Base-by-base conservation (phyloP, 2,888 invertebrate species). In the Ophion slaviceki region DNA sequence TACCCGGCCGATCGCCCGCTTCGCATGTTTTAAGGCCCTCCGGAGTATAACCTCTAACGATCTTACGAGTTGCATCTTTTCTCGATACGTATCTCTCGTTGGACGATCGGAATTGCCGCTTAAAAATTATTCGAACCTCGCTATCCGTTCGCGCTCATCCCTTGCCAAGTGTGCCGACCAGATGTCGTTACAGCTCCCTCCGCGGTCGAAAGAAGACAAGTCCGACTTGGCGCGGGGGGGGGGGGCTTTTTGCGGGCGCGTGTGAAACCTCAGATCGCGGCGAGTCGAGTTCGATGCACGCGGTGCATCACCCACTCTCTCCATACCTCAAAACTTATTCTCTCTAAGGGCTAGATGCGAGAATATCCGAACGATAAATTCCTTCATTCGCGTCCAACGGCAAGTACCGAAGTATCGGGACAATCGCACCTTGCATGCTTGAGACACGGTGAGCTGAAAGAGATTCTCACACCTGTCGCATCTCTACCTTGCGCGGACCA, bases 141-240 rank as follows among this genome's bases (percentile, higher is more conserved):
- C 40, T 17, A 59, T 32, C 32, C 32, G 32, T 32, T 32, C 4
- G 32, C 2, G 32, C 32, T 32, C 32, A 32, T 14, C 72, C 70
- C 45, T 36, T 68, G 62, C 89, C 89, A 89, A 88, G 89, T 89
- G 87, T 82, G 72, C 87, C 74, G 86, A 81, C 85, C 88, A 90
- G 90, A 89, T 90, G 91, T 90, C 90, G 89, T 91, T 90, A 90
- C 83, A 90, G 89, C 89, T 90, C 24, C 20, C 45, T 45, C 45
- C 40, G 45, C 36, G 45, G 64, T 75, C 82, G 45, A 20, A 24
- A 20, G 28, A 68, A 32, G 28, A 64, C 28, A 24, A 53, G 67
- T 57, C 24, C 11, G 70, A 67, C n/a, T 45, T 61, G 74, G 3
- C 57, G 57, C 40, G 62, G 17, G 71, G 62, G 64, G 47, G 59